Conservation (phyloP, 2,797 vertebrate species). For the Poeciliopsis turneri region DNA sequence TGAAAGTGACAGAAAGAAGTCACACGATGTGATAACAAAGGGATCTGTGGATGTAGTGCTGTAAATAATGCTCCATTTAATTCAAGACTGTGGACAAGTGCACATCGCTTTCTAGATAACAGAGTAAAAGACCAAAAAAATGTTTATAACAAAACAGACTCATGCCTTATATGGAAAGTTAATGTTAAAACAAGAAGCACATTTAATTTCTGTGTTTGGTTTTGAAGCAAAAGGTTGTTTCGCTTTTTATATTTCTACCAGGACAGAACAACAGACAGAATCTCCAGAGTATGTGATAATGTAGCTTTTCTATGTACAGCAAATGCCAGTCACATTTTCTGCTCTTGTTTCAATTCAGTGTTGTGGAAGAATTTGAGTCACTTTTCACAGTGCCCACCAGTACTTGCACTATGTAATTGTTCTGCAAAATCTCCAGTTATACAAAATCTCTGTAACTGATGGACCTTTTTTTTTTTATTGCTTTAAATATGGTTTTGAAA, state of each 20-base stretch:
- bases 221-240: conserved; percentile 64
- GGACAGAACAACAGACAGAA: conserved; percentile 66
- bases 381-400: conserved; percentile 58
- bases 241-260: conserved; percentile 76
- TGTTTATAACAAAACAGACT: conserved; percentile 79
- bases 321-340: conserved; percentile 68
- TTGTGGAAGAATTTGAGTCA: conserved; percentile 64
- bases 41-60: conserved; percentile 75
- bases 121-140: conserved; percentile 80
- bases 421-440: conserved; percentile 56
- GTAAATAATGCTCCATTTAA: conserved; percentile 85
- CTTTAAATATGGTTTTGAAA: conserved; percentile 25
- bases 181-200: conserved; percentile 85
- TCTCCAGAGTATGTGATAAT: conserved; percentile 64
- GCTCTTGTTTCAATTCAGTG: conserved; percentile 69
- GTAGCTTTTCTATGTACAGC: conserved; percentile 65
- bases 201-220: conserved; percentile 78
- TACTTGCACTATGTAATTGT: conserved; percentile 64
- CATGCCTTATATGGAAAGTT: conserved; percentile 85
- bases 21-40: conserved; percentile 64
- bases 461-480: conserved; percentile 5
- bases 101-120: conserved; percentile 83
- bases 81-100: conserved; percentile 78
- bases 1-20: conserved; percentile 53
- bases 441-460: conserved; percentile 35